Conservation (phyloP, 2,113 vertebrate genomes). For the Lethenteron reissneri region DNA sequence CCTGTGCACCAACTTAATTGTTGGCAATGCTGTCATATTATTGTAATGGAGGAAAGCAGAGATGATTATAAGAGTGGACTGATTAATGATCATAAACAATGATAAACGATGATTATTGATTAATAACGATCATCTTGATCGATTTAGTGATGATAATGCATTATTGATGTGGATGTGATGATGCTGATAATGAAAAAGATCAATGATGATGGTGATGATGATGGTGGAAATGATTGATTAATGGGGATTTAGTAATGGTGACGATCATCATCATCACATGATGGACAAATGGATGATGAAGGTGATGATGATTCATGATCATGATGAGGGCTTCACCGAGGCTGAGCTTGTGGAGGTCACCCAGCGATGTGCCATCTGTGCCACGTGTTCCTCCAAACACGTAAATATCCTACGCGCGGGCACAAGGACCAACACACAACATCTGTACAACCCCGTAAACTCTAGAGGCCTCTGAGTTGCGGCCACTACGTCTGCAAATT, state of each 20-base stretch:
- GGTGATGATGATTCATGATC: background rate
- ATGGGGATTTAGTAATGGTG: too few species aligned
- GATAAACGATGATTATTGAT: background rate
- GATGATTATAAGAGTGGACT: background rate
- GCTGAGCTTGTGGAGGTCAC: conserved; percentile 31
- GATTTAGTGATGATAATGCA: too few species aligned
- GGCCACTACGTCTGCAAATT: too few species aligned
- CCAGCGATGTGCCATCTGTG: conserved; percentile 17
- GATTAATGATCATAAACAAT: background rate
- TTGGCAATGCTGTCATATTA: background rate
- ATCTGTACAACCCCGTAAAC: too few species aligned
- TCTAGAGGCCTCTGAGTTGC: too few species aligned
- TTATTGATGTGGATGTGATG: too few species aligned
- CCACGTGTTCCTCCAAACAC: conserved; percentile 23
- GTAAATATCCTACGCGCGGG: conserved; percentile 24
- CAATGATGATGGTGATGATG: too few species aligned
- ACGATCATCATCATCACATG: background rate
- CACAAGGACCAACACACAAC: too few species aligned
- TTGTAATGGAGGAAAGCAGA: background rate
- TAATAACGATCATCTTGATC: background rate
- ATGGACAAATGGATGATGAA: background rate
- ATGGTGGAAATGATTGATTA: too few species aligned
- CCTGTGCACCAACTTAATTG: background rate
- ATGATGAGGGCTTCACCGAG: conserved; percentile 17
- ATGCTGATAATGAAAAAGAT: too few species aligned